Evolutionary conservation across 1,140 invertebrate genomes (phyloP), one percentile per base, ranked within the genome.

Genomic region (Diabrotica virgifera): DNA sequence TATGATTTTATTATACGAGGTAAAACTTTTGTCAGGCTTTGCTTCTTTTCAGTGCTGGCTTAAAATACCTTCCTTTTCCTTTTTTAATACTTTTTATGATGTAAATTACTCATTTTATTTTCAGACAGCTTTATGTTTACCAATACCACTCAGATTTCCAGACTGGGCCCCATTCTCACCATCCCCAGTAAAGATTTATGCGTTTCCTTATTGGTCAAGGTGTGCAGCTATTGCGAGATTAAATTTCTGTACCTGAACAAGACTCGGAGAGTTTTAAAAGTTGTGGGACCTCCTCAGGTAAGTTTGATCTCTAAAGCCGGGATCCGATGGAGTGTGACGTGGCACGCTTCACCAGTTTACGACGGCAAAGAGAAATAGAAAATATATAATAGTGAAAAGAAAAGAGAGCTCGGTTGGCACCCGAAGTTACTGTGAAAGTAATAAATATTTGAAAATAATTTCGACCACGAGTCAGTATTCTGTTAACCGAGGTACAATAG

Each of bases 61-160:
- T n/a, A n/a, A n/a, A n/a, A n/a, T n/a, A n/a, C n/a, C n/a, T n/a
- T n/a, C n/a, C n/a, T n/a, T n/a, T n/a, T n/a, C n/a, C n/a, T n/a
- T n/a, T n/a, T n/a, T n/a, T n/a, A n/a, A n/a, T n/a, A n/a, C 6
- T 46, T 2, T 46, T 8, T 46, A 46, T 5, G n/a, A 3, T 46
- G 40, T 10, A 46, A 3, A 46, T 10, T 9, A 5, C 24, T 24
- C 8, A 46, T 10, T 24, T 13, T 55, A 11, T 55, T 59, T 74
- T 62, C 46, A 74, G 73, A 73, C 58, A 55, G 68, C 11, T 74
- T 73, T 60, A 67, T 74, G 60, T 74, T 67, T 53, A 73, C 73
- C n/a, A 71, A 63, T 46, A 68, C 60, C 0, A 24, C 59, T 0
- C 67, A 72, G 50, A 74, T 69, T 10, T 72, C 70, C 1, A 56